Evolutionary conservation across 2,113 vertebrate genomes (phyloP).

Genomic region (Choloepus hoffmanni): DNA sequence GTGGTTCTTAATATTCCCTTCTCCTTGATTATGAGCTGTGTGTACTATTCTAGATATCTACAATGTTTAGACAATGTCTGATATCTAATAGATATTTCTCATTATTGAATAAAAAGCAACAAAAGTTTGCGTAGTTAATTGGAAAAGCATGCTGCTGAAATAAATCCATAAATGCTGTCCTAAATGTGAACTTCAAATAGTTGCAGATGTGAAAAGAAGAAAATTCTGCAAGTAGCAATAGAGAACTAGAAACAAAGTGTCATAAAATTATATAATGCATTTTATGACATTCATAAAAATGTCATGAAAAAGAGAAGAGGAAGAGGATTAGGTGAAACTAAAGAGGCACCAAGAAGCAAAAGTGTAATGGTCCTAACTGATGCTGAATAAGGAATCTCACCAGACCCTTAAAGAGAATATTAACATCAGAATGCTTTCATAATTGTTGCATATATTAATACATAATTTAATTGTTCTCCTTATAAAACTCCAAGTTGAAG

Average conservation of each 20-base stretch:
- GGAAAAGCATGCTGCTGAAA: neutral
- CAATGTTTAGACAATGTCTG: slow-evolving; percentile 58
- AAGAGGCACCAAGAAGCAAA: neutral
- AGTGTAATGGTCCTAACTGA: neutral
- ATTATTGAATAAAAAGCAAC: slow-evolving; percentile 4
- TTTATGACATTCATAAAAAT: neutral
- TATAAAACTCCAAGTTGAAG: neutral
- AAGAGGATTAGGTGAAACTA: neutral
- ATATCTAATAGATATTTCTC: slow-evolving; percentile 52
- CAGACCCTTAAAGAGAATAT: neutral
- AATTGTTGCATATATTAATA: slow-evolving; percentile 40
- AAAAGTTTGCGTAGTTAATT: slow-evolving; percentile 55
- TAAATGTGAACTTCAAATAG: neutral
- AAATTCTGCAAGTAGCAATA: neutral
- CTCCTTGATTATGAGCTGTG: neutral
- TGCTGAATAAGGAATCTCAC: neutral
- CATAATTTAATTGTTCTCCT: neutral
- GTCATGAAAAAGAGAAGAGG: neutral
- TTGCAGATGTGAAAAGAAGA: neutral
- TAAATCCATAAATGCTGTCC: neutral
- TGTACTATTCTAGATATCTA: neutral
- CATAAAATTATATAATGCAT: neutral
- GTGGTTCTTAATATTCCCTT: neutral
- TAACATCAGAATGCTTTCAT: neutral
- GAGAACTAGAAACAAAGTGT: neutral